Percentiles rank a stretch among this genome's conserved stretches.
Evolutionary conservation across 2,888 invertebrate species (phyloP).

Genomic region (Eudiplozoon nipponicum): DNA sequence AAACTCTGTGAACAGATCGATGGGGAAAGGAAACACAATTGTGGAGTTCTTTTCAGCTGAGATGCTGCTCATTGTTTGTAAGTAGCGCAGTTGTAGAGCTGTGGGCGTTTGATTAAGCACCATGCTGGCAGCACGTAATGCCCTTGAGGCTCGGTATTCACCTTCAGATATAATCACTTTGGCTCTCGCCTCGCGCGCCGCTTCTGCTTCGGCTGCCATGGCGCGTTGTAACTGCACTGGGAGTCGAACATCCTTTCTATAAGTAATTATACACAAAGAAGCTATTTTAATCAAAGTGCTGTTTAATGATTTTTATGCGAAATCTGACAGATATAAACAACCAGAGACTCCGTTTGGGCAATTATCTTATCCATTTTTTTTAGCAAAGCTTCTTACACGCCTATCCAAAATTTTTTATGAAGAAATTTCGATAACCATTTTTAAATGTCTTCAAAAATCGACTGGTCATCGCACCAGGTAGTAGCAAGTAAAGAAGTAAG

Average conservation of each 20-base stretch:
- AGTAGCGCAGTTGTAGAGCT: constrained; percentile 35
- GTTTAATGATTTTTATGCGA: too few relatives aligned
- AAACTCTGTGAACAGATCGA: constrained; percentile 18
- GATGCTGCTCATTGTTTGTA: constrained; percentile 23
- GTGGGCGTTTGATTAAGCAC: constrained; percentile 51
- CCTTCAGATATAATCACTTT: constrained; percentile 30
- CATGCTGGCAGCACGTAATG: constrained; percentile 51
- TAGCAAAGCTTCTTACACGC: too few relatives aligned
- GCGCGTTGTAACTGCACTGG: background rate
- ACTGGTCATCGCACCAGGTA: too few relatives aligned
- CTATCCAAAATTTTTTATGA: too few relatives aligned
- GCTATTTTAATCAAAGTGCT: too few relatives aligned
- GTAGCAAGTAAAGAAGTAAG: too few relatives aligned
- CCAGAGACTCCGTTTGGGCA: too few relatives aligned
- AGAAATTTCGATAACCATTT: too few relatives aligned
- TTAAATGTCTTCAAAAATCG: too few relatives aligned
- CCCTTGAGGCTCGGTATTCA: constrained; percentile 37
- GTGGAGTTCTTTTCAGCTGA: constrained; percentile 25
- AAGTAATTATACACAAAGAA: too few relatives aligned
- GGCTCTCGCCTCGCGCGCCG: constrained; percentile 1
- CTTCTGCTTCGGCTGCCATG: constrained; percentile 7
- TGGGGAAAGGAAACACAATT: constrained; percentile 24
- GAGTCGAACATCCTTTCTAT: constrained; percentile 6
- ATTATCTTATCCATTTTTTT: too few relatives aligned
- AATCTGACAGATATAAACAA: too few relatives aligned